Evolutionary conservation across 1,140 invertebrate genomes (phyloP).

Genomic region (Listronotus oregonensis): DNA sequence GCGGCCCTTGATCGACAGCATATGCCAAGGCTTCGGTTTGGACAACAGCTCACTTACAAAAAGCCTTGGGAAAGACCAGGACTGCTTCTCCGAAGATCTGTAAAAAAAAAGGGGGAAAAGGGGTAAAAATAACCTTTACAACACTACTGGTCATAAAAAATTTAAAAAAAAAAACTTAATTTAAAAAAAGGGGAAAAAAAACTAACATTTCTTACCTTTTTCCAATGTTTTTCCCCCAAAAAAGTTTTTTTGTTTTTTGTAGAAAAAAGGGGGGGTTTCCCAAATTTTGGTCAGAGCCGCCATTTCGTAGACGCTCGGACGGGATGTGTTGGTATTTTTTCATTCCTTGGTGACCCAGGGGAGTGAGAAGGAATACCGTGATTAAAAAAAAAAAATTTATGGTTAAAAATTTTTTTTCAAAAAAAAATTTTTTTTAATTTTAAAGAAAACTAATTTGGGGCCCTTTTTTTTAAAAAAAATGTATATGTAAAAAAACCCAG

Average conservation of each 20-base stretch:
- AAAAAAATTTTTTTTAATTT: too few relatives aligned
- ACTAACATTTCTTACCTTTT: constrained; percentile 70
- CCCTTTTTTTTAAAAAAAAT: too few relatives aligned
- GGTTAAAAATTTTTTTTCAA: too few relatives aligned
- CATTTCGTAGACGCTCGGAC: constrained; percentile 92
- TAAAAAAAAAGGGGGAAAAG: constrained; percentile 35
- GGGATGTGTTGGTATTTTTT: constrained; percentile 78
- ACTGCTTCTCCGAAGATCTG: constrained; percentile 96
- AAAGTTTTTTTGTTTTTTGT: constrained; percentile 97
- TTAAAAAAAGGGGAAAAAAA: too few relatives aligned
- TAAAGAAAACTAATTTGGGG: too few relatives aligned
- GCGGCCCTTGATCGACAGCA: constrained; percentile 96
- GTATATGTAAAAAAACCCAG: too few relatives aligned
- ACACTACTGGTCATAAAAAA: too few relatives aligned
- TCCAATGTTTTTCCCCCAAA: constrained; percentile 94
- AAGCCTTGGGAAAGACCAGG: constrained; percentile 95
- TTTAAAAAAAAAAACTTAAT: too few relatives aligned
- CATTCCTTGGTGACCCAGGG: constrained; percentile 67
- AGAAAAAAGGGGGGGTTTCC: constrained; percentile 95
- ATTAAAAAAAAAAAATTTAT: neutral
- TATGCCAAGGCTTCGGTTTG: constrained; percentile 98
- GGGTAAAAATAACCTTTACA: too few relatives aligned
- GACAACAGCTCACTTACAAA: constrained; percentile 94
- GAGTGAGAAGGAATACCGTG: constrained; percentile 60
- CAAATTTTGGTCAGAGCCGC: constrained; percentile 94